Percentiles rank a stretch among this genome's conserved stretches.
These are phyloP conservation scores for Epinotia brunnichana DNA, from an alignment of 2,888 invertebrate genomes.

Conservation along the genomic window DNA sequence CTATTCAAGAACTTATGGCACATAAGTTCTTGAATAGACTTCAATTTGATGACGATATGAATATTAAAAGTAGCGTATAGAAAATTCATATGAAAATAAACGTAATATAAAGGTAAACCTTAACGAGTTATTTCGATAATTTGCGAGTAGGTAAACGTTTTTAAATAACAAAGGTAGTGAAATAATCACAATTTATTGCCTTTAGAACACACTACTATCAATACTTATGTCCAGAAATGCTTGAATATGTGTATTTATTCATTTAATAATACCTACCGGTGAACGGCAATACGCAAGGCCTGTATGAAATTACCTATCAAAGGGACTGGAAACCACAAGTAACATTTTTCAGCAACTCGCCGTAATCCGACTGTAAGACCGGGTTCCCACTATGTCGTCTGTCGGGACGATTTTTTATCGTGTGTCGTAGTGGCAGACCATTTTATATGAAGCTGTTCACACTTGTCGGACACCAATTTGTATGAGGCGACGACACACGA, in stretches of 20 bases:
- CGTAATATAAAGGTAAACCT: slow-evolving; percentile 1
- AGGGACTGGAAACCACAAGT: too few species aligned
- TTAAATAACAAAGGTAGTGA: neutral
- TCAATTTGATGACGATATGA: neutral
- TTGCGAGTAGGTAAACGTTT: neutral
- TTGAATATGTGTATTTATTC: neutral
- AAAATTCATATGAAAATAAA: neutral
- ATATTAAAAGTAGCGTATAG: neutral
- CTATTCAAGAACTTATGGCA: too few species aligned
- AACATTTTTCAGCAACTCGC: too few species aligned
- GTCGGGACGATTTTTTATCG: too few species aligned
- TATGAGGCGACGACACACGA: too few species aligned
- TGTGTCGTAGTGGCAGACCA: too few species aligned
- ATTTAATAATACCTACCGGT: slow-evolving; percentile 6
- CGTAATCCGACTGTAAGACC: too few species aligned
- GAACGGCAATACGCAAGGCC: neutral
- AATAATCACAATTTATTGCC: neutral
- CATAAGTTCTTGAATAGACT: neutral
- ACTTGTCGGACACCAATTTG: too few species aligned
- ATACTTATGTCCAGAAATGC: neutral
- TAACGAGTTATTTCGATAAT: neutral
- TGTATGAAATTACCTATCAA: neutral
- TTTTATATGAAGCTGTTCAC: too few species aligned
- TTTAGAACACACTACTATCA: neutral
- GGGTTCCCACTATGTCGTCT: too few species aligned